These are phyloP conservation scores for Seriola rivoliana DNA, from an alignment of 2,113 vertebrate species.

Conservation along the genomic window DNA sequence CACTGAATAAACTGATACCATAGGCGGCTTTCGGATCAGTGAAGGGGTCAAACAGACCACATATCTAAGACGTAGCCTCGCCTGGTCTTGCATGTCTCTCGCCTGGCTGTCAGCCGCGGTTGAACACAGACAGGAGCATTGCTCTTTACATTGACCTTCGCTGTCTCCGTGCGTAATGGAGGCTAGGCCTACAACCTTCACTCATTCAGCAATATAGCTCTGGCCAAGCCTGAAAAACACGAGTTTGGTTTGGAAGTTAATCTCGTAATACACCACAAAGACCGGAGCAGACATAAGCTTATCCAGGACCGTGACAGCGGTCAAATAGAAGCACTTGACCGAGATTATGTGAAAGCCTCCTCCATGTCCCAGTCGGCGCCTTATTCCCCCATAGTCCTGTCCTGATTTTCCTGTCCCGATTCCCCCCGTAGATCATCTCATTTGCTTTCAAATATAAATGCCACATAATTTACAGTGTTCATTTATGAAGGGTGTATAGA, in stretches of 20 bases:
- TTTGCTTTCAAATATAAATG: constrained; percentile 48
- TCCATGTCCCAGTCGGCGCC: constrained; percentile 34
- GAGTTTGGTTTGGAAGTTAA: constrained; percentile 47
- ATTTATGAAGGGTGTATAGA: background rate
- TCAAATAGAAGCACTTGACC: constrained; percentile 73
- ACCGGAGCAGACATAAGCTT: constrained; percentile 22
- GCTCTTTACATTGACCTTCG: constrained; percentile 82
- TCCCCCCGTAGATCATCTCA: background rate
- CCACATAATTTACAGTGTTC: constrained; percentile 32
- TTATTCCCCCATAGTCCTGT: constrained; percentile 14
- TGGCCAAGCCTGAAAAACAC: constrained; percentile 38
- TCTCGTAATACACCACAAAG: constrained; percentile 45
- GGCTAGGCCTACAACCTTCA: constrained; percentile 52
- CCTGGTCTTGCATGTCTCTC: background rate
- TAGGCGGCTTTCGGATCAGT: background rate
- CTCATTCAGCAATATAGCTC: constrained; percentile 12
- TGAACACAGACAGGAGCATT: constrained; percentile 33
- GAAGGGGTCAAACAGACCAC: background rate
- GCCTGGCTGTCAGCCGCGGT: constrained; percentile 22
- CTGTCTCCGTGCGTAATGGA: constrained; percentile 62
- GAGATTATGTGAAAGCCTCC: constrained; percentile 61
- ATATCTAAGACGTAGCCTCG: background rate
- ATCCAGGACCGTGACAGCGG: constrained; percentile 51
- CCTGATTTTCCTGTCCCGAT: constrained; percentile 9
- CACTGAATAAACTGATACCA: background rate